Percentiles rank a stretch among this genome's conserved stretches.
phyloP scores from a whole-genome alignment of 1,140 invertebrate species.

The Dreissena rostriformis region DNA sequence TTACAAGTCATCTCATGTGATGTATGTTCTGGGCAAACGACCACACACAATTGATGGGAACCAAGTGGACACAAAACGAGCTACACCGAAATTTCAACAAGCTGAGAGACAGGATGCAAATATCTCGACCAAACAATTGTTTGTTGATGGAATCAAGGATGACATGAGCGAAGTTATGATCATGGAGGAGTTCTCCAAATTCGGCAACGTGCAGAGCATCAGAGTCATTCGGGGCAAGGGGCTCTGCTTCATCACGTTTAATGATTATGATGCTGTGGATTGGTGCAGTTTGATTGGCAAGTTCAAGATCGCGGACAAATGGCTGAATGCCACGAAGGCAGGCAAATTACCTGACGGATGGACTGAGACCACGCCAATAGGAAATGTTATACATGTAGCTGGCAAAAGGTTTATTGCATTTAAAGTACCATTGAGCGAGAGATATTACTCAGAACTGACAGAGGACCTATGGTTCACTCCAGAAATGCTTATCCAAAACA shows the following conservation, averaged over 20 bases:
- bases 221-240: conserved; percentile 70
- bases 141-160: conserved; percentile 87
- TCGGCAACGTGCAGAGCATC: conserved; percentile 63
- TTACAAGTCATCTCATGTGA: conserved; percentile 94
- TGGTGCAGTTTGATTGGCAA: conserved; percentile 64
- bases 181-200: conserved; percentile 65
- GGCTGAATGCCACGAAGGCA: conserved; percentile 83
- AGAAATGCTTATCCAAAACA: no score
- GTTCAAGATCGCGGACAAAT: conserved; percentile 69
- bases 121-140: conserved; percentile 87
- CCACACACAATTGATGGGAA: conserved; percentile 91
- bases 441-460: no score
- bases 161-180: conserved; percentile 61
- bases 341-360: no score
- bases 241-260: conserved; percentile 77
- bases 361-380: no score
- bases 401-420: no score
- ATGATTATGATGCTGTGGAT: conserved; percentile 78
- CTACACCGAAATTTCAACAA: conserved; percentile 90
- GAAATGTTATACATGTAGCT: no score
- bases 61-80: conserved; percentile 97
- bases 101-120: conserved; percentile 58
- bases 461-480: no score
- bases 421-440: no score
- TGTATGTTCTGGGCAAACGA: conserved; percentile 94